A percentile compares a stretch with the other conserved stretches of the same genome.
These are phyloP conservation scores for Troides helena DNA, from an alignment of 2,888 invertebrate species.

Conservation along the genomic window DNA sequence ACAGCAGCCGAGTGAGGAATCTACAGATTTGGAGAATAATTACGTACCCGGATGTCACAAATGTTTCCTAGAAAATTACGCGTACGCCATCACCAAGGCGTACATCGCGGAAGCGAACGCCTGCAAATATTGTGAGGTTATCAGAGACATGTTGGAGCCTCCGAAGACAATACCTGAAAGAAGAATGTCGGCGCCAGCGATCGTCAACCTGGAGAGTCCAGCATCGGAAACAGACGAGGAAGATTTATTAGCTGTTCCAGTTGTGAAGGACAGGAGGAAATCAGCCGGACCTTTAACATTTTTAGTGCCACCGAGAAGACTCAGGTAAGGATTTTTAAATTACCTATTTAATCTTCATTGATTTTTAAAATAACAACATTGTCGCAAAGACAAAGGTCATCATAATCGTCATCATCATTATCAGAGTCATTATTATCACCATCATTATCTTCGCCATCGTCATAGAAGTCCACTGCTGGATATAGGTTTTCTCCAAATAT, in stretches of 20 bases:
- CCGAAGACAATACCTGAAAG: slow-evolving; percentile 66
- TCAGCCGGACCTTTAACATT: slow-evolving; percentile 76
- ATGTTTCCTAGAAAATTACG: slow-evolving; percentile 75
- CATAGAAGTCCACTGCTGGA: too few species aligned
- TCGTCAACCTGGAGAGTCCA: slow-evolving; percentile 69
- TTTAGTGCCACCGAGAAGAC: slow-evolving; percentile 62
- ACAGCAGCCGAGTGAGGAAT: slow-evolving; percentile 69
- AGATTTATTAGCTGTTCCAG: slow-evolving; percentile 71
- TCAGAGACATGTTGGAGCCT: slow-evolving; percentile 69
- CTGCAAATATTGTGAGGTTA: slow-evolving; percentile 76
- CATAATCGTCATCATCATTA: too few species aligned
- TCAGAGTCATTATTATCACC: too few species aligned
- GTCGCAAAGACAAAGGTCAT: too few species aligned
- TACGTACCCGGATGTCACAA: slow-evolving; percentile 73
- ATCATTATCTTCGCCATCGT: too few species aligned
- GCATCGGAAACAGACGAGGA: slow-evolving; percentile 71
- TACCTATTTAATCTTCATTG: neutral
- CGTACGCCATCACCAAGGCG: slow-evolving; percentile 70
- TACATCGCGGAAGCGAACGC: slow-evolving; percentile 66
- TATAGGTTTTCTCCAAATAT: too few species aligned
- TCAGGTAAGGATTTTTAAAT: slow-evolving; percentile 54
- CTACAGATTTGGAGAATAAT: slow-evolving; percentile 62
- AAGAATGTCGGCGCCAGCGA: slow-evolving; percentile 80
- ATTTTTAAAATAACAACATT: too few species aligned
- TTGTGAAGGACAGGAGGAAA: slow-evolving; percentile 70